Conservation (phyloP, 2,113 vertebrate species). For the Phainopepla nitens region DNA sequence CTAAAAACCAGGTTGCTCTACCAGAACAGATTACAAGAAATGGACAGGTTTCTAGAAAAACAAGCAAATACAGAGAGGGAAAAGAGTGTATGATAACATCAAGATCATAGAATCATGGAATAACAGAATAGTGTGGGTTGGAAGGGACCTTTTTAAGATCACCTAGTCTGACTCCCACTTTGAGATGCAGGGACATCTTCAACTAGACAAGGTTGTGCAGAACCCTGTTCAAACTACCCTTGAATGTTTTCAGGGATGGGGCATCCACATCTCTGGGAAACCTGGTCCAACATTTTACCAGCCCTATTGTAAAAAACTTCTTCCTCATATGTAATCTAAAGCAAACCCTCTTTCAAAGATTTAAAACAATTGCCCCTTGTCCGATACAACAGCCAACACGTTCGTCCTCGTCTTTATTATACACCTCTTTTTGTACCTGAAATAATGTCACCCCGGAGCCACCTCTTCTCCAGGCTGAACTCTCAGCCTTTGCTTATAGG, state of each 20-base stretch:
- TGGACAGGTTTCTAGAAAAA: neutral
- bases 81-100: neutral
- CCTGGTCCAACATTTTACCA: neutral
- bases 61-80: neutral
- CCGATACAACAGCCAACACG: neutral
- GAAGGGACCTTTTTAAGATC: neutral
- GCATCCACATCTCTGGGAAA: neutral
- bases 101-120: neutral
- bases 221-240: neutral
- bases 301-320: neutral
- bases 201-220: neutral
- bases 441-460: neutral
- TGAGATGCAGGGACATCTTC: neutral
- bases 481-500: neutral
- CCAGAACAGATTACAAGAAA: neutral
- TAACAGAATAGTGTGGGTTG: neutral
- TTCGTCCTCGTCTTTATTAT: neutral
- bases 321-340: neutral
- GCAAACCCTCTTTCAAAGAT: neutral
- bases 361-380: neutral
- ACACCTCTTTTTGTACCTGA: neutral
- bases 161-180: neutral
- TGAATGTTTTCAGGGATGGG: neutral
- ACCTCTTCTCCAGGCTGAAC: neutral
- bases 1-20: neutral